phyloP scores from a whole-genome alignment of 2,888 invertebrate species.

The Caenorhabditis becei region DNA sequence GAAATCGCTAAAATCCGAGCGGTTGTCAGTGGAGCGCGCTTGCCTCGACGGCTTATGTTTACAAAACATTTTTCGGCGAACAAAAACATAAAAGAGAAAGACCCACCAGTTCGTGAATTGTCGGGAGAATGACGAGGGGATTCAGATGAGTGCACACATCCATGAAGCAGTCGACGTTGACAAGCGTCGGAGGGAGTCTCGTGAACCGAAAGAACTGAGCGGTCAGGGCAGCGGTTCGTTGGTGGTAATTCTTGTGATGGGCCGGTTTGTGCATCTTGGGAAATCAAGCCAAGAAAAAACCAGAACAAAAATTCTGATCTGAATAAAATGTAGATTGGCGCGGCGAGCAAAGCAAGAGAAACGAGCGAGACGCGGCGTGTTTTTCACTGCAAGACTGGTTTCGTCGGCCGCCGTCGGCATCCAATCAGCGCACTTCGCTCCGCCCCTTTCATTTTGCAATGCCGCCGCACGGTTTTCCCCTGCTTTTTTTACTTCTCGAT shows the following conservation, averaged over 20 bases:
- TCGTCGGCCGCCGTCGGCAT: too few relatives aligned
- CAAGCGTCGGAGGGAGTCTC: background rate
- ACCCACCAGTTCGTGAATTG: constrained; percentile 2
- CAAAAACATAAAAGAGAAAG: background rate
- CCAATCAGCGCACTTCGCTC: too few relatives aligned
- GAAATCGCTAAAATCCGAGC: background rate
- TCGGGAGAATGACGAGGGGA: background rate
- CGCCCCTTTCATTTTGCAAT: too few relatives aligned
- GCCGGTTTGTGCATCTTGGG: too few relatives aligned
- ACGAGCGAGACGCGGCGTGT: too few relatives aligned
- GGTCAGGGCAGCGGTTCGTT: background rate
- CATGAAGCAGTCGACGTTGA: background rate
- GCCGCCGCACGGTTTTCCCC: too few relatives aligned
- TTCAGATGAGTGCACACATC: background rate
- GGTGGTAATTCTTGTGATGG: background rate
- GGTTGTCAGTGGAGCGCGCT: background rate
- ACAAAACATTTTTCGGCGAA: background rate
- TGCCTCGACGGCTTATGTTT: background rate
- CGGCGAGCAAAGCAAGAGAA: too few relatives aligned
- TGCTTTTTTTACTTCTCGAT: too few relatives aligned
- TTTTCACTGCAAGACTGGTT: too few relatives aligned
- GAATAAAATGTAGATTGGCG: too few relatives aligned
- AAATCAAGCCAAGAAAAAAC: too few relatives aligned
- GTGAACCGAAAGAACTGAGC: background rate
- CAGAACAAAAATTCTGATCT: too few relatives aligned